Evolutionary conservation across 2,113 vertebrate genomes (phyloP), one percentile per base, ranked within the genome.

Genomic region (Sardina pilchardus): DNA sequence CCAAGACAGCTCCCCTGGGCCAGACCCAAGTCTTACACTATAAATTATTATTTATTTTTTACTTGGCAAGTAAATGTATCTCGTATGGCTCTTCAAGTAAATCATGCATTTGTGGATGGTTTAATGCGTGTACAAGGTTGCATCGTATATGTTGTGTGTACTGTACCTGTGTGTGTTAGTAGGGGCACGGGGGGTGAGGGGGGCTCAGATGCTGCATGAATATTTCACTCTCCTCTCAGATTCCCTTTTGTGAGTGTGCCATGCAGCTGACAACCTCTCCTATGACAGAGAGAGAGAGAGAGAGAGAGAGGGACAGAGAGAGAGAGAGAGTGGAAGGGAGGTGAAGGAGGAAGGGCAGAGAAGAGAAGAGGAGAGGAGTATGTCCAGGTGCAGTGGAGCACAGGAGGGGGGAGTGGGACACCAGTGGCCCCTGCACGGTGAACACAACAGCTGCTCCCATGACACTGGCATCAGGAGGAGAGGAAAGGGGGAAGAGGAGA

Each of bases 211-310:
- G 89, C 84, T 84, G 82, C 93, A 94, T 95, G 86, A 95, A 94
- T 94, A 93, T 94, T 94, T 94, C 39, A 93, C 84, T 87, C 86
- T 86, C 53, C 87, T 93, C 93, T 95, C 94, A 89, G 44, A 39
- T 94, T 95, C 78, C 93, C 91, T 91, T 93, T 94, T 94, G 92
- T 91, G 84, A 67, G 88, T 85, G 44, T 53, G 45, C 84, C 85
- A 82, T 50, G 83, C 34, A 39, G 86, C 86, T 85, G 85, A 84
- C 88, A 82, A 75, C 36, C 84, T 42, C 82, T 87, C 83, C 83
- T 83, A 88, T 43, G 44, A 63, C 63, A 44, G 30, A 85, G 85
- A 81, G 53, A 75, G 83, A 85, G 84, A 87, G 56, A 87, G 84
- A 81, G 45, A 80, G 63, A 36, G 21, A 85, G 71, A 81, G 81